Percentiles rank a stretch among this genome's conserved stretches.
Evolutionary conservation across 2,888 invertebrate genomes (phyloP).

Genomic region (Agrotis puta): DNA sequence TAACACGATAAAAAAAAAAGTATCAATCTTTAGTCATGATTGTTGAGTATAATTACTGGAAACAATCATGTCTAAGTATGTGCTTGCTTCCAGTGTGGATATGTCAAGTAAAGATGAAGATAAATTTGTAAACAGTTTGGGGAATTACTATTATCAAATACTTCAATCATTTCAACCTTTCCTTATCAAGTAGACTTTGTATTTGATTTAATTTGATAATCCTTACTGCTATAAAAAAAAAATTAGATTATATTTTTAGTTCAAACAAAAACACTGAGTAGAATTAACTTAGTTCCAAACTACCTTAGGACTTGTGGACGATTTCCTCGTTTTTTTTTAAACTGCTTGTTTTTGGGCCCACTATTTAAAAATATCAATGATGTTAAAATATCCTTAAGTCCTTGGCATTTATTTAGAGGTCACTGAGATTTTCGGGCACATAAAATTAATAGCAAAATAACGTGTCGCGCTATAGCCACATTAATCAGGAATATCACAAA

Average conservation of each 20-base stretch:
- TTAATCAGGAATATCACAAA: slow-evolving; percentile 9
- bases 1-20: too few relatives aligned
- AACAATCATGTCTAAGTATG: slow-evolving; percentile 22
- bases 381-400: not conserved
- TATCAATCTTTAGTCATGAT: not conserved
- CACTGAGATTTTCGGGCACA: not conserved
- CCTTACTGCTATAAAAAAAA: not conserved
- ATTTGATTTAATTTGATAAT: slow-evolving; percentile 5
- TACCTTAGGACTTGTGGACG: not conserved
- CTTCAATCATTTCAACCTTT: slow-evolving; percentile 11
- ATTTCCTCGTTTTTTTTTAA: not conserved
- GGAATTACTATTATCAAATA: slow-evolving; percentile 42
- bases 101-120: slow-evolving; percentile 7
- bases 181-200: slow-evolving; percentile 17
- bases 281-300: not conserved
- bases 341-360: too few relatives aligned
- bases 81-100: slow-evolving; percentile 3
- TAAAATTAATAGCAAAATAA: slow-evolving; percentile 12
- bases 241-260: too few relatives aligned
- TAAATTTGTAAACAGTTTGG: slow-evolving; percentile 28
- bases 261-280: too few relatives aligned
- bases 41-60: slow-evolving; percentile 12
- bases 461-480: not conserved
- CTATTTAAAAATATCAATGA: not conserved
- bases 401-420: not conserved